phyloP scores from a whole-genome alignment of 2,888 invertebrate genomes.

The Ethmia dodecea region DNA sequence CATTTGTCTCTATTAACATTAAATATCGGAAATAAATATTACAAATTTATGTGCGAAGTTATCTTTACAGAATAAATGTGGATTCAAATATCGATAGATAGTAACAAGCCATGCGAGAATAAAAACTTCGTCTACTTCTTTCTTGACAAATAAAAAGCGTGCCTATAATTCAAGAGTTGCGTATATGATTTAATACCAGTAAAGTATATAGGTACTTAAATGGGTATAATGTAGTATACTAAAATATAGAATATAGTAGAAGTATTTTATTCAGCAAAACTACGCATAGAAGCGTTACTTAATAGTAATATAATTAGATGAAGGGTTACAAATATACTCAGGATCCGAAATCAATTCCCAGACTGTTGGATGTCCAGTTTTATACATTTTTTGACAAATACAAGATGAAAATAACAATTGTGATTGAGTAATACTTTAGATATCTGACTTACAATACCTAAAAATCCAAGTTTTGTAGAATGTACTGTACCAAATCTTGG shows the following conservation, averaged over 20 bases:
- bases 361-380: slow-evolving; percentile 52
- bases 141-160: slow-evolving; percentile 47
- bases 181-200: slow-evolving; percentile 63
- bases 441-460: not conserved
- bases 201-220: slow-evolving; percentile 68
- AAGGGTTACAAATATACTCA: slow-evolving; percentile 56
- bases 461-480: not conserved
- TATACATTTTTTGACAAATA: slow-evolving; percentile 13
- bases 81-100: slow-evolving; percentile 26
- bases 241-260: slow-evolving; percentile 71
- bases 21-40: slow-evolving; percentile 14
- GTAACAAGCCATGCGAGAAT: slow-evolving; percentile 67
- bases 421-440: too few species aligned
- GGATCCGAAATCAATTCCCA: slow-evolving; percentile 60
- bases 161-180: slow-evolving; percentile 59
- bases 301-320: slow-evolving; percentile 65
- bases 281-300: slow-evolving; percentile 72
- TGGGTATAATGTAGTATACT: slow-evolving; percentile 70
- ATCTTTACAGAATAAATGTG: slow-evolving; percentile 24
- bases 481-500: slow-evolving; percentile 12
- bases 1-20: slow-evolving; percentile 23
- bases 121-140: slow-evolving; percentile 35
- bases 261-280: slow-evolving; percentile 62
- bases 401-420: too few species aligned
- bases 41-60: slow-evolving; percentile 15